These are phyloP conservation scores for Pavo muticus DNA, from an alignment of 2,113 vertebrate genomes.

Conservation along the genomic window DNA sequence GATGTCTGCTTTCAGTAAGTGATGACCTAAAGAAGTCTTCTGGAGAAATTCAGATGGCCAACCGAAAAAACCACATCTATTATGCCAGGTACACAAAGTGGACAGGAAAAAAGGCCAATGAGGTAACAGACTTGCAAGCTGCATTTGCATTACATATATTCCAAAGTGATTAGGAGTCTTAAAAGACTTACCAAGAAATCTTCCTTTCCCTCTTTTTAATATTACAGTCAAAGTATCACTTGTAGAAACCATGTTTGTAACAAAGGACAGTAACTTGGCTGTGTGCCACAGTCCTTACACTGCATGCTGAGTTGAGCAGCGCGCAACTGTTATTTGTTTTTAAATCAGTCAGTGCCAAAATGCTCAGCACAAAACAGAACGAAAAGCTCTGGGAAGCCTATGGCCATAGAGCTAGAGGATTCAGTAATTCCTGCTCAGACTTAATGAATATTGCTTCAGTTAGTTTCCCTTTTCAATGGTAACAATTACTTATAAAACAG, in stretches of 20 bases:
- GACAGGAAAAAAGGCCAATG: constrained; percentile 44
- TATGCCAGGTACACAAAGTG: neutral
- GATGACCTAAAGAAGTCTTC: neutral
- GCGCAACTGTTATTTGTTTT: neutral
- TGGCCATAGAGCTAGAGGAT: neutral
- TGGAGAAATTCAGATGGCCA: neutral
- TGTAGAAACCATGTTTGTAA: neutral
- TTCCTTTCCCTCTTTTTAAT: neutral
- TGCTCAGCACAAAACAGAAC: neutral
- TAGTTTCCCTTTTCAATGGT: constrained; percentile 21
- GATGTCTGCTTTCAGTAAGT: neutral
- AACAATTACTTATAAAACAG: neutral
- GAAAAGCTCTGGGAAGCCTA: neutral
- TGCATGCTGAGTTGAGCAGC: neutral
- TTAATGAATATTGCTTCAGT: neutral
- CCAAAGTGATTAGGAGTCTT: neutral
- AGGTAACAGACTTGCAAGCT: constrained; percentile 55
- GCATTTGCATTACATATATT: neutral
- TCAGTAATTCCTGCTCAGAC: neutral
- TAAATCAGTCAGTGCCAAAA: neutral
- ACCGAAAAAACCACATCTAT: neutral
- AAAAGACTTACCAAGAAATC: neutral
- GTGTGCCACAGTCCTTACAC: neutral
- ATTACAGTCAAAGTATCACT: neutral
- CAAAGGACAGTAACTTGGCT: neutral